phyloP scores from a whole-genome alignment of 1,140 invertebrate genomes.

The Drosophila neocordata region DNA sequence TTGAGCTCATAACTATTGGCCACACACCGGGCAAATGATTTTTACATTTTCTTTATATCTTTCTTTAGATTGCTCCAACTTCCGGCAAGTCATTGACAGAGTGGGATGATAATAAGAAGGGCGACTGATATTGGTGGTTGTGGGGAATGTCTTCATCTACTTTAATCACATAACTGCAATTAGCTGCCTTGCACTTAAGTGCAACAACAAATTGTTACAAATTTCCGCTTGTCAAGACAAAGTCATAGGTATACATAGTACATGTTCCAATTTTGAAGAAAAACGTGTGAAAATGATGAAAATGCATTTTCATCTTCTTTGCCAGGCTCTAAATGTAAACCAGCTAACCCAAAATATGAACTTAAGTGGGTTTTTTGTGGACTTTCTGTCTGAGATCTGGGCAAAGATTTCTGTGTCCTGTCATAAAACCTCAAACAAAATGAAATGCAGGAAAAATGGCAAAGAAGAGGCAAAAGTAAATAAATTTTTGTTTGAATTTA shows the following conservation, averaged over 20 bases:
- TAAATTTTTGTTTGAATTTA: slow-evolving; percentile 63
- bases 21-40: slow-evolving; percentile 51
- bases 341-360: slow-evolving; percentile 54
- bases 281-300: slow-evolving; percentile 80
- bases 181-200: slow-evolving; percentile 65
- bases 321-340: slow-evolving; percentile 30
- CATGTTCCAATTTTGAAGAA: slow-evolving; percentile 52
- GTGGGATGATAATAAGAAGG: background rate
- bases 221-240: slow-evolving; percentile 69
- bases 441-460: slow-evolving; percentile 38
- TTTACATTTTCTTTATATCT: background rate
- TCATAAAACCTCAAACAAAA: slow-evolving; percentile 50
- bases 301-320: slow-evolving; percentile 57
- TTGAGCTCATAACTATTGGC: slow-evolving; percentile 31
- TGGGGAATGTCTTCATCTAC: slow-evolving; percentile 52
- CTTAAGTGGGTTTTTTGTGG: slow-evolving; percentile 56
- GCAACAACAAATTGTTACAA: slow-evolving; percentile 61
- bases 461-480: slow-evolving; percentile 50
- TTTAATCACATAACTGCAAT: slow-evolving; percentile 57
- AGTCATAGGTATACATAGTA: slow-evolving; percentile 22
- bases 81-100: slow-evolving; percentile 59
- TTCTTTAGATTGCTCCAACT: slow-evolving; percentile 20
- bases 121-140: background rate
- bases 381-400: slow-evolving; percentile 47
- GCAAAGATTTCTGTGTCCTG: slow-evolving; percentile 73